Evolutionary conservation across 2,113 vertebrate species (phyloP), one percentile per base, ranked within the genome.

Genomic region (Cryptotis parvus): DNA sequence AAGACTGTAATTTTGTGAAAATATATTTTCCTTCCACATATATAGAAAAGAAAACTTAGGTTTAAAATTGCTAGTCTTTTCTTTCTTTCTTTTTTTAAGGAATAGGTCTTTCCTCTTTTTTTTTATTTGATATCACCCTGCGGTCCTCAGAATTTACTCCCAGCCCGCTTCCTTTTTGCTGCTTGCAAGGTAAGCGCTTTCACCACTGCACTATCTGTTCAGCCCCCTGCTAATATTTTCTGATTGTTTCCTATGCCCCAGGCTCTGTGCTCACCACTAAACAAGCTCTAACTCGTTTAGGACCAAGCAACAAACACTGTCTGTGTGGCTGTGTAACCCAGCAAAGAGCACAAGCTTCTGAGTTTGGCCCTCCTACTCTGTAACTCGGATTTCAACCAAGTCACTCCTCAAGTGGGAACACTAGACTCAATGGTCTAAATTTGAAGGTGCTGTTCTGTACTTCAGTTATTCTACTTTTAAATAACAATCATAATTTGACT

Each of bases 221-320:
- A 22, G 52, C 52, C 52, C 20, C 9, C 52, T 55, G 52, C 20
- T 55, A 55, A 55, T 55, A 15, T 55, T 55, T 55, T 16, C 52
- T 10, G 27, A 33, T 3, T 4, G n/a, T 5, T 15, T 75, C 33
- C 18, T 5, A 7, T n/a, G 37, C 27, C 18, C n/a, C 18, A 20
- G 66, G 33, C n/a, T 26, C 14, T 1, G 9, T 10, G 0, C 31
- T 1, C 18, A 14, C 3, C 26, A 0, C n/a, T 29, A 9, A 4
- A 6, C 4, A 1, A 55, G 52, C 4, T 1, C 26, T 7, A 26
- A 65, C 8, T 29, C 27, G 1, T 26, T 37, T 24, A 5, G 29
- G 9, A 0, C 0, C 2, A 4, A 20, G 31, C 12, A 31, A 3
- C 61, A 66, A 12, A 14, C 5, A 61, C 24, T 65, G 18, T 27